phyloP scores from a whole-genome alignment of 37 sponge, comb jelly and placozoan genomes.

The Mnemiopsis leidyi region DNA sequence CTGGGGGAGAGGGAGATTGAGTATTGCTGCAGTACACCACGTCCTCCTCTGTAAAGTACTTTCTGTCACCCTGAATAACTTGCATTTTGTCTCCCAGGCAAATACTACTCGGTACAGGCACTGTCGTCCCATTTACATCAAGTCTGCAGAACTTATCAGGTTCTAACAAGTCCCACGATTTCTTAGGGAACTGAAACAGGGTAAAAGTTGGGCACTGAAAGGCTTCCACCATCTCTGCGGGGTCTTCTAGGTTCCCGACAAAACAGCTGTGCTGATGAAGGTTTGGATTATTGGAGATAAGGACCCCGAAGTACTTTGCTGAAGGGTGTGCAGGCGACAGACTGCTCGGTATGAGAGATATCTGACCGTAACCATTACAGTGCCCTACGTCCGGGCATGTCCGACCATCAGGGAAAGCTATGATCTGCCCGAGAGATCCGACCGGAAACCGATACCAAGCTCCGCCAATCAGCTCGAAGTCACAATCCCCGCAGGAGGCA shows the following conservation, averaged over 20 bases:
- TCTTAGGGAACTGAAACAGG: neutral
- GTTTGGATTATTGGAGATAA: neutral
- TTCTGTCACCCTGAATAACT: neutral
- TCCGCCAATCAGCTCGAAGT: neutral
- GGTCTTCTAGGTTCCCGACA: neutral
- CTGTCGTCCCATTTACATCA: neutral
- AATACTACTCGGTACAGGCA: neutral
- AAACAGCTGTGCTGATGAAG: neutral
- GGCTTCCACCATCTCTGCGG: neutral
- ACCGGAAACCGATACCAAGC: neutral
- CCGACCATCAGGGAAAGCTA: neutral
- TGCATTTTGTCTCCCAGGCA: neutral
- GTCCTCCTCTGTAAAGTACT: neutral
- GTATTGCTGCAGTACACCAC: neutral
- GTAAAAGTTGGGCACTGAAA: neutral
- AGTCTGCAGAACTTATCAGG: neutral
- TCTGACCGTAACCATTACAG: slow-evolving; percentile 10
- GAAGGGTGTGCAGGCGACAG: neutral
- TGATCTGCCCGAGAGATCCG: neutral
- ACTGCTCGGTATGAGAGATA: neutral
- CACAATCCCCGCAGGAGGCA: slow-evolving; percentile 27
- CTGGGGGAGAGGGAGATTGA: neutral
- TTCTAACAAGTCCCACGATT: neutral
- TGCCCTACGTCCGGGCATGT: neutral
- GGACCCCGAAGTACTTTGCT: neutral